Evolutionary conservation across 2,797 vertebrate species (phyloP).

Genomic region (Dipus sagitta): DNA sequence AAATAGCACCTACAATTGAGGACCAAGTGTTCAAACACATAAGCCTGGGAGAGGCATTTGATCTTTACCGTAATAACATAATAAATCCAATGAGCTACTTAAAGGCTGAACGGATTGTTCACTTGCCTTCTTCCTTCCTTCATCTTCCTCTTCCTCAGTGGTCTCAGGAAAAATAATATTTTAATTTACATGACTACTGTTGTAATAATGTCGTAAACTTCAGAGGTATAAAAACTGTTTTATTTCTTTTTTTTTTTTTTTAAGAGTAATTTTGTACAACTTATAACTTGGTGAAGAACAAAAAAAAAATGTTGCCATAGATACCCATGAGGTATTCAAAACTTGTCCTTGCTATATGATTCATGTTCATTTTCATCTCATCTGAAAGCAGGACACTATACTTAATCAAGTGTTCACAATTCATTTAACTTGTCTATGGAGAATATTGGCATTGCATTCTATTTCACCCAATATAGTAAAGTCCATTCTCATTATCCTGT

Average conservation of each 20-base stretch:
- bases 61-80: neutral
- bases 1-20: too few species aligned
- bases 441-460: constrained; percentile 42
- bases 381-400: neutral
- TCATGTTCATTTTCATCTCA: constrained; percentile 19
- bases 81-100: neutral
- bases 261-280: constrained; percentile 14
- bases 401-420: constrained; percentile 47
- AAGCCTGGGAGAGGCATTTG: neutral
- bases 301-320: neutral
- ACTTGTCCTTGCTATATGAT: neutral
- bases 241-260: neutral
- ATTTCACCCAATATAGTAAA: constrained; percentile 10
- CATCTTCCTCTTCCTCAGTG: neutral
- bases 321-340: neutral
- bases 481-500: neutral
- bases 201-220: neutral
- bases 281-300: neutral
- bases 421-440: neutral
- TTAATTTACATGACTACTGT: constrained; percentile 28
- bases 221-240: neutral
- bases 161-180: neutral
- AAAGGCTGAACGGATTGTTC: neutral
- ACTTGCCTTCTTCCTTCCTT: neutral
- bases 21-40: neutral